phyloP scores from a whole-genome alignment of 2,113 vertebrate genomes.

The Panthera uncia region DNA sequence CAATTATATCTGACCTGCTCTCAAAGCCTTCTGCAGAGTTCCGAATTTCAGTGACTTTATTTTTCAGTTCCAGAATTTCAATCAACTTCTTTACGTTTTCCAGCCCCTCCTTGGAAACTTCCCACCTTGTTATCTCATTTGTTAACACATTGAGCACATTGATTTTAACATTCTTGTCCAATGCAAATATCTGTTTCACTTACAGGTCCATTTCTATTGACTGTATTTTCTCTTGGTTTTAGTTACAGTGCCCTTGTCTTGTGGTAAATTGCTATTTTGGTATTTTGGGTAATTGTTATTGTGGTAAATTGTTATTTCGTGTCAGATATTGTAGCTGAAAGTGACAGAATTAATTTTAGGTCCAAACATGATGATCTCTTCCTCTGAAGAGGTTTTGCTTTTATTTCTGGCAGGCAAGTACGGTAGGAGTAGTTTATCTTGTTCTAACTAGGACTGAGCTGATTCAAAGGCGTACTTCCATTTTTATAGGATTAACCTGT shows the following conservation, averaged over 20 bases:
- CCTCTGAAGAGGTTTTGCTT: background rate
- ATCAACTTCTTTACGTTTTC: background rate
- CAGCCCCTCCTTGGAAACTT: background rate
- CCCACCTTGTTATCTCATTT: background rate
- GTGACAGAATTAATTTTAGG: background rate
- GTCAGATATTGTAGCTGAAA: background rate
- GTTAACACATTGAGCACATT: background rate
- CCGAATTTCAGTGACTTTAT: slow-evolving; percentile 23
- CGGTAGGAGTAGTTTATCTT: background rate
- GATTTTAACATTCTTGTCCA: background rate
- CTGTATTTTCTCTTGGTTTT: slow-evolving; percentile 3
- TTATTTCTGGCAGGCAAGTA: background rate
- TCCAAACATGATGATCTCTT: background rate
- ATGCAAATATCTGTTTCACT: background rate
- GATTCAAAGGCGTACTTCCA: background rate
- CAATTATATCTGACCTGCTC: background rate
- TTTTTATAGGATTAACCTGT: background rate
- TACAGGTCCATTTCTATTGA: background rate
- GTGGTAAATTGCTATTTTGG: no score
- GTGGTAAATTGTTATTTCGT: background rate
- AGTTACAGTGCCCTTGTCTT: background rate
- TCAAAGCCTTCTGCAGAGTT: background rate
- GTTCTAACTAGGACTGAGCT: background rate
- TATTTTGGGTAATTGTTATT: no score
- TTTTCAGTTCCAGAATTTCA: background rate